phyloP scores from a whole-genome alignment of 2,797 vertebrate species.

The Typhlichthys eigenmanni region DNA sequence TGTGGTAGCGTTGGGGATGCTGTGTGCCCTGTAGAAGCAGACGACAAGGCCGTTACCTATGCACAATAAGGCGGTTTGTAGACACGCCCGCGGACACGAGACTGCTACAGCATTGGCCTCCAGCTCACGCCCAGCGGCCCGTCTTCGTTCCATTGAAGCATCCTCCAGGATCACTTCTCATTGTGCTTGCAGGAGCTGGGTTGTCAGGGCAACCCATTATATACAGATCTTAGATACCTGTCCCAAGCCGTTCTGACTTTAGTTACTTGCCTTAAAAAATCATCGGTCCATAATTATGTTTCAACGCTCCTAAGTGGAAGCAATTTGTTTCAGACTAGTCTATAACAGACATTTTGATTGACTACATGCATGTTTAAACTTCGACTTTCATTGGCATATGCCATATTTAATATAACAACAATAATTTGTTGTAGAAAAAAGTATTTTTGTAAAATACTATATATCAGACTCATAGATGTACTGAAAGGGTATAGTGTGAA shows the following conservation, averaged over 20 bases:
- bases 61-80: slow-evolving; percentile 65
- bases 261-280: slow-evolving; percentile 82
- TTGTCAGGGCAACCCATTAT: slow-evolving; percentile 59
- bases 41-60: slow-evolving; percentile 74
- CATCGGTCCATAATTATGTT: slow-evolving; percentile 57
- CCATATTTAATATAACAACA: slow-evolving; percentile 68
- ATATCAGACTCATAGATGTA: slow-evolving; percentile 61
- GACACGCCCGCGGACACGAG: slow-evolving; percentile 44
- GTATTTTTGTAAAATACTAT: slow-evolving; percentile 77
- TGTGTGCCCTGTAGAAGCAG: slow-evolving; percentile 69
- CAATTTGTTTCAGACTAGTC: slow-evolving; percentile 62
- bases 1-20: slow-evolving; percentile 88
- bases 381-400: slow-evolving; percentile 76
- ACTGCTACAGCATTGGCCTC: slow-evolving; percentile 39
- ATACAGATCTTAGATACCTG: slow-evolving; percentile 51
- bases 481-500: slow-evolving; percentile 60
- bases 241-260: slow-evolving; percentile 65
- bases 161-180: slow-evolving; percentile 62
- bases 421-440: slow-evolving; percentile 70
- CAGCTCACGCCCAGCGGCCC: slow-evolving; percentile 25
- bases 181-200: slow-evolving; percentile 62
- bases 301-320: slow-evolving; percentile 48
- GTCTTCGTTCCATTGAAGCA: slow-evolving; percentile 39
- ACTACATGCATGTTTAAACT: slow-evolving; percentile 80
- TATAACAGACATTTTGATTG: slow-evolving; percentile 62